These are phyloP conservation scores for Stegophylla sp. DNA, from an alignment of 2,888 invertebrate species.

Conservation along the genomic window DNA sequence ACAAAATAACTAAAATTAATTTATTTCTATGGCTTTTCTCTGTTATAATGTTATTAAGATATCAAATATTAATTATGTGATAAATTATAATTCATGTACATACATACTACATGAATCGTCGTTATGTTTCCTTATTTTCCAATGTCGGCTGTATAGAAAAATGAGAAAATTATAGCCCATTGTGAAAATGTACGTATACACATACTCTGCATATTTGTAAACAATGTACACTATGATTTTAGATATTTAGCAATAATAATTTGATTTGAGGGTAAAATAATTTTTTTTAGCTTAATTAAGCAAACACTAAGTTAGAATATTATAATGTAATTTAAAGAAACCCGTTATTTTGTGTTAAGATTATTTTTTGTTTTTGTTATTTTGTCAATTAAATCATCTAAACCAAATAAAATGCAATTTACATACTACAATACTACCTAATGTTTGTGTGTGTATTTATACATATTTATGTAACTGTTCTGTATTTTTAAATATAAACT, in stretches of 20 bases:
- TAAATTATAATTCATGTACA: conserved; percentile 30
- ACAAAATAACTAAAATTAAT: conserved; percentile 44
- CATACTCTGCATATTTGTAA: conserved; percentile 33
- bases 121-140: no score
- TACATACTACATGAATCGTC: neutral
- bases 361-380: conserved; percentile 54
- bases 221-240: conserved; percentile 49
- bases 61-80: conserved; percentile 38
- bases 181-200: conserved; percentile 1
- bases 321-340: conserved; percentile 10
- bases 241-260: conserved; percentile 49
- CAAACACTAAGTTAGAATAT: conserved; percentile 23
- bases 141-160: no score
- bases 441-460: no score
- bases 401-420: conserved; percentile 48
- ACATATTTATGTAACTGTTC: no score
- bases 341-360: conserved; percentile 55
- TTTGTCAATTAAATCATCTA: conserved; percentile 49
- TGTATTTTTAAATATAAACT: conserved; percentile 49
- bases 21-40: conserved; percentile 23
- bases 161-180: no score
- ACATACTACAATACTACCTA: neutral
- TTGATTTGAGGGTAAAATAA: conserved; percentile 44
- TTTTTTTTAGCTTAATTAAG: conserved; percentile 12
- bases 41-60: conserved; percentile 1